Conservation (phyloP, 2,888 invertebrate genomes). For the Harmothoe impar region DNA sequence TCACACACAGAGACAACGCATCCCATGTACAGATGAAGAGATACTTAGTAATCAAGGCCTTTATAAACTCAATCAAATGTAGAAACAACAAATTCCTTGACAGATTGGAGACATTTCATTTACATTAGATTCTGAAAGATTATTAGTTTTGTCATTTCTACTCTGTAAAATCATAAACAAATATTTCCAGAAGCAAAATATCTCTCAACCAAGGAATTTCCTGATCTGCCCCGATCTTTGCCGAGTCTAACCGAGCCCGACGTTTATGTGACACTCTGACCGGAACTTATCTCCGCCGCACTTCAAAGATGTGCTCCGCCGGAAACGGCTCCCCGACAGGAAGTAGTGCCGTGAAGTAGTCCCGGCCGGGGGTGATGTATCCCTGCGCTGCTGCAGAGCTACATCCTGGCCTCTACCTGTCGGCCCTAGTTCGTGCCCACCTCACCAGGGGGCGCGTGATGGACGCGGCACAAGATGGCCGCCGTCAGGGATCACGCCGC, state of each 20-base stretch:
- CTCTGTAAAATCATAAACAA: too few relatives aligned
- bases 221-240: neutral
- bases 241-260: neutral
- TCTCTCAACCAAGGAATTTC: neutral
- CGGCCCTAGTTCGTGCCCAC: neutral
- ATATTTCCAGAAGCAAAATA: too few relatives aligned
- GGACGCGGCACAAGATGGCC: neutral
- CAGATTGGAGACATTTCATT: too few relatives aligned
- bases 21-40: too few relatives aligned
- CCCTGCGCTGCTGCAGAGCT: neutral
- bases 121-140: too few relatives aligned
- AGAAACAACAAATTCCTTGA: too few relatives aligned
- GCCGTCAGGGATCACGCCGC: neutral
- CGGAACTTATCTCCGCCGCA: slow-evolving; percentile 18
- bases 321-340: neutral
- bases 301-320: slow-evolving; percentile 26
- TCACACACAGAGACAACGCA: too few relatives aligned
- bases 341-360: too few relatives aligned
- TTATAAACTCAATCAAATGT: too few relatives aligned
- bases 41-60: too few relatives aligned
- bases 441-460: slow-evolving; percentile 9
- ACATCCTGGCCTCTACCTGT: neutral
- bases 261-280: neutral
- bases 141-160: too few relatives aligned
- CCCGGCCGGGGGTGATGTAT: slow-evolving; percentile 17